Percentiles rank a stretch among this genome's conserved stretches.
phyloP scores from a whole-genome alignment of 35 echinoderm and acorn worm genomes.

The Anneissia japonica region DNA sequence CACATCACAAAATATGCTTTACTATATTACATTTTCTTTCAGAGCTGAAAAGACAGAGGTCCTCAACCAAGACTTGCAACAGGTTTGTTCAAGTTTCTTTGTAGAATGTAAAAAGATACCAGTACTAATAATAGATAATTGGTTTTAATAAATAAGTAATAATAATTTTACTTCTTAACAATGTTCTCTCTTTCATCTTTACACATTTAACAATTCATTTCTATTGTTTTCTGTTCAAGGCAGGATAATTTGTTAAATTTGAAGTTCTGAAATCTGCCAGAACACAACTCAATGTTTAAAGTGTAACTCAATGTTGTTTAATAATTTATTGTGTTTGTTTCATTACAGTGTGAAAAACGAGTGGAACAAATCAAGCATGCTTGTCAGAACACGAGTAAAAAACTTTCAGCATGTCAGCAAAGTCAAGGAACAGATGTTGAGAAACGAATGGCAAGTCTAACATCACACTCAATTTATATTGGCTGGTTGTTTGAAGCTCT shows the following conservation, averaged over 20 bases:
- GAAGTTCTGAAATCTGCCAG: background rate
- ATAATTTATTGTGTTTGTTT: background rate
- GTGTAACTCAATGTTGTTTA: background rate
- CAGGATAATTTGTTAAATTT: no score
- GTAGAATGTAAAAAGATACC: background rate
- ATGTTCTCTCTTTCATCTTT: background rate
- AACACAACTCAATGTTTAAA: background rate
- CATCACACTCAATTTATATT: background rate
- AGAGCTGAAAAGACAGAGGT: conserved; percentile 92
- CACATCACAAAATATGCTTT: no score
- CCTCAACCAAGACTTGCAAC: conserved; percentile 75
- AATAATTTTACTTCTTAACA: background rate
- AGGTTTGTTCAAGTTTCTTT: conserved; percentile 38
- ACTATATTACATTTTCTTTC: conserved; percentile 46
- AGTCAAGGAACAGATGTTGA: conserved; percentile 71
- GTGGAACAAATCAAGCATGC: conserved; percentile 74
- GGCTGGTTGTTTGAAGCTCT: no score
- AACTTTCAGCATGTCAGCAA: conserved; percentile 62
- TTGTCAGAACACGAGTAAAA: conserved; percentile 69
- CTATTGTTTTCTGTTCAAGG: background rate
- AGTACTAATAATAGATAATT: background rate
- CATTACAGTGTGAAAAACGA: conserved; percentile 79
- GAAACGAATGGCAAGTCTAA: conserved; percentile 67
- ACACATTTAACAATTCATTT: background rate
- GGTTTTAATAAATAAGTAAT: background rate